phyloP scores from a whole-genome alignment of 2,888 invertebrate genomes.

The Tenthredo amoena region DNA sequence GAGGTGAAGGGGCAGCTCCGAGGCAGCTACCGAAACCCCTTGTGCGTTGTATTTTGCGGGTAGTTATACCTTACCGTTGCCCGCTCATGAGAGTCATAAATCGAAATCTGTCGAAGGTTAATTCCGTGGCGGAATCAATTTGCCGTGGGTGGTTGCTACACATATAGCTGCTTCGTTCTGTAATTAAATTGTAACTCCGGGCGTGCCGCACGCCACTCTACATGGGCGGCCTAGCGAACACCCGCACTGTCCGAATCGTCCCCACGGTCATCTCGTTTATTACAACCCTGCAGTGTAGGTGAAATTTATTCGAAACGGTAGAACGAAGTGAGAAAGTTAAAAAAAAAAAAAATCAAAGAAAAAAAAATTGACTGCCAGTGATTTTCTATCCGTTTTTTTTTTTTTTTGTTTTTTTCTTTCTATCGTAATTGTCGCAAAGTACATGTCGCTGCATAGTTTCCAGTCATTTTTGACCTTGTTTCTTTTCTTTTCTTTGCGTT shows the following conservation, averaged over 20 bases:
- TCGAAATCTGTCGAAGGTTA: constrained; percentile 71
- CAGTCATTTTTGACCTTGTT: background rate
- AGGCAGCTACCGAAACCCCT: constrained; percentile 15
- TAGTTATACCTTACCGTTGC: background rate
- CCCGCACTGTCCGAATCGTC: constrained; percentile 20
- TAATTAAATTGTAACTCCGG: constrained; percentile 78
- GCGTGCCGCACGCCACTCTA: constrained; percentile 76
- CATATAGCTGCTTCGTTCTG: constrained; percentile 64
- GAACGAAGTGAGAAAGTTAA: background rate
- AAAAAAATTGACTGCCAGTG: background rate
- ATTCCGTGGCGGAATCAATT: constrained; percentile 78
- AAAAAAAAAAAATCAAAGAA: background rate
- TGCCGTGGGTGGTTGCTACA: constrained; percentile 78
- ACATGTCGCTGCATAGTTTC: background rate
- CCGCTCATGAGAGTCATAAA: constrained; percentile 63
- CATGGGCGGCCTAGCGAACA: constrained; percentile 72
- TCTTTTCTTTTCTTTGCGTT: background rate
- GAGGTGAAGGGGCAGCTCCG: background rate
- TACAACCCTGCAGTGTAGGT: background rate
- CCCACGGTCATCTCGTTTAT: background rate
- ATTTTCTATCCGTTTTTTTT: background rate
- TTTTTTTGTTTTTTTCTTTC: background rate
- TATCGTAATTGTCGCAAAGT: background rate
- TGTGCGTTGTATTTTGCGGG: background rate
- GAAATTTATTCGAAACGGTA: background rate